Evolutionary conservation across 92 coral and sea anemone species (phyloP), one percentile per base, ranked within the genome.

Genomic region (Paramuricea clavata): DNA sequence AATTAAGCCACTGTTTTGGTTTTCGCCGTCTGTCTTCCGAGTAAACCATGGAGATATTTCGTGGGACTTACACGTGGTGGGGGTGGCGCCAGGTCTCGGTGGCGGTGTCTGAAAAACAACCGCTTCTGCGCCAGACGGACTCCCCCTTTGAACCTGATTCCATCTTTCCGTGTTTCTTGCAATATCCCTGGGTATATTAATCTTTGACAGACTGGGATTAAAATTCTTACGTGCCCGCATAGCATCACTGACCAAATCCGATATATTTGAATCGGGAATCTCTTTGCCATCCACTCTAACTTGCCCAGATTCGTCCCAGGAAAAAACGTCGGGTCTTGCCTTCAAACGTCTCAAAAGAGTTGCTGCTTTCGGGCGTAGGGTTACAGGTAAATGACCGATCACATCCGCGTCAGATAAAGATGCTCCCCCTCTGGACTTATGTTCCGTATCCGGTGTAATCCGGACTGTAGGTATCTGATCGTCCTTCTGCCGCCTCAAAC

Each of bases 231-330:
- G 22, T 25, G 28, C 6, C 62, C 78, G 62, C 27, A 87, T 67
- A 26, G 74, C 85, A 52, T 87, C 90, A 39, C 41, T 74, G 32
- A 74, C 12, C 52, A 74, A 44, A 74, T 74, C 81, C n/a, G 81
- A 74, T n/a, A n/a, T n/a, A 17, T 74, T 74, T 49, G 81, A 74
- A 21, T 21, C 6, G 1, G 59, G 81, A 43, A 44, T 49, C 1
- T 22, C 16, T 44, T 3, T 35, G 3, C 81, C 81, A 0, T 74
- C 81, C 16, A 74, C 0, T 13, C 5, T 74, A 35, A 74, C 81
- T 49, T 74, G 33, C 8, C 81, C 59, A 31, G 32, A 1, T 30
- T 49, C 23, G 17, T 74, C 81, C 33, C 81, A 49, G 10, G 81
- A 44, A 74, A 74, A 43, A 5, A 74, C 62, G n/a, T 74, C 33